Evolutionary conservation across 2,888 invertebrate species (phyloP).

Genomic region (Chloroclysta siterata): DNA sequence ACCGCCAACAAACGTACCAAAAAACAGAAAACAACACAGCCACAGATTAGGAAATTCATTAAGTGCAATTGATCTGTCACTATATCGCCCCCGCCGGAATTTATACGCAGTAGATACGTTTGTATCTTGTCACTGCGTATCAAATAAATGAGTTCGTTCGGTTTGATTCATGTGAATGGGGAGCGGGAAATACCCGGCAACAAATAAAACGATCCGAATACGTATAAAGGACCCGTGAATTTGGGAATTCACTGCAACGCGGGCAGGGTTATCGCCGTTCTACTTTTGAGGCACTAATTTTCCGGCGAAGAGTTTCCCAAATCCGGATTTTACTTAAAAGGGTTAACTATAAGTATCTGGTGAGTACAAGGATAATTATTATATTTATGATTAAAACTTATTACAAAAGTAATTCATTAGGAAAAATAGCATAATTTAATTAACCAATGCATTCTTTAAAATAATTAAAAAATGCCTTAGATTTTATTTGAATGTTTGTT

Average conservation of each 20-base stretch:
- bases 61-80: constrained; percentile 33
- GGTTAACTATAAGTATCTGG: too few species aligned
- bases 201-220: constrained; percentile 74
- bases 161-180: constrained; percentile 82
- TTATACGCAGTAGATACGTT: constrained; percentile 54
- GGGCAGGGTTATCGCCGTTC: constrained; percentile 39
- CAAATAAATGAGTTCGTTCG: constrained; percentile 81
- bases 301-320: constrained; percentile 3
- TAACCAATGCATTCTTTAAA: too few species aligned
- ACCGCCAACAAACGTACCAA: not conserved
- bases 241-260: constrained; percentile 48
- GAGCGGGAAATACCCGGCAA: constrained; percentile 72
- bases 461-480: too few species aligned
- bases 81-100: constrained; percentile 42
- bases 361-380: too few species aligned
- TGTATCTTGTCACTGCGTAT: constrained; percentile 70
- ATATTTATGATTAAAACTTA: too few species aligned
- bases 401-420: too few species aligned
- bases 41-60: constrained; percentile 30
- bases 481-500: not conserved
- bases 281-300: not conserved
- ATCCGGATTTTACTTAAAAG: not conserved
- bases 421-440: too few species aligned
- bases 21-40: constrained; percentile 4
- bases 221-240: constrained; percentile 50